Conservation (phyloP, 2,888 invertebrate species). For the Lordiphosa fenestrarum region DNA sequence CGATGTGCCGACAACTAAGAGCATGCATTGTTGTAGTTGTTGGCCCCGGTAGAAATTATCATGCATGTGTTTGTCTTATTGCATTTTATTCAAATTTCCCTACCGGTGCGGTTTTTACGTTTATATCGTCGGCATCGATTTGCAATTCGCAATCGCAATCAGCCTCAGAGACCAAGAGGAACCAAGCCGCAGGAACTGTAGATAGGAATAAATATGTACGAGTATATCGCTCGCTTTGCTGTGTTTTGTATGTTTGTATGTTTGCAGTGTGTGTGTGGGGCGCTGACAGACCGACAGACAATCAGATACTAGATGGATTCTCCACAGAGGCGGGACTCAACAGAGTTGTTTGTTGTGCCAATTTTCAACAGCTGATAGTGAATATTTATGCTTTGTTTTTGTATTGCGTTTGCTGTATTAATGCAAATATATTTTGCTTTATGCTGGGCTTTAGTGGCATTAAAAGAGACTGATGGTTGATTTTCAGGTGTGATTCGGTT, state of each 20-base stretch:
- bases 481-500: no score
- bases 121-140: slow-evolving; percentile 59
- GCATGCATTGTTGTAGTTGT: slow-evolving; percentile 32
- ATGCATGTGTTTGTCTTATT: slow-evolving; percentile 71
- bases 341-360: slow-evolving; percentile 48
- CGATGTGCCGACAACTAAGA: slow-evolving; percentile 64
- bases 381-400: slow-evolving; percentile 53
- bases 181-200: slow-evolving; percentile 30
- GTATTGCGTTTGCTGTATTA: no score
- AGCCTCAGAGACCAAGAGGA: slow-evolving; percentile 46
- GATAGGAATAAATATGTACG: slow-evolving; percentile 24
- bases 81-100: slow-evolving; percentile 75
- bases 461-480: no score
- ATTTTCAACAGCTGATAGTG: slow-evolving; percentile 53
- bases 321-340: slow-evolving; percentile 19
- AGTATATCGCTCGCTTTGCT: slow-evolving; percentile 4
- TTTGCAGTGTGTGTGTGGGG: slow-evolving; percentile 15
- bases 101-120: slow-evolving; percentile 74
- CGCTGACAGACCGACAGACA: slow-evolving; percentile 27
- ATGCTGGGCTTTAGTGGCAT: no score
- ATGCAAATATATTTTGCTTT: no score
- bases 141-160: slow-evolving; percentile 75
- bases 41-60: slow-evolving; percentile 61
- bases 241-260: background rate
- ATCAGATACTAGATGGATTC: slow-evolving; percentile 15